Conservation (phyloP, 2,888 invertebrate genomes). For the Shargacucullia verbasci region DNA sequence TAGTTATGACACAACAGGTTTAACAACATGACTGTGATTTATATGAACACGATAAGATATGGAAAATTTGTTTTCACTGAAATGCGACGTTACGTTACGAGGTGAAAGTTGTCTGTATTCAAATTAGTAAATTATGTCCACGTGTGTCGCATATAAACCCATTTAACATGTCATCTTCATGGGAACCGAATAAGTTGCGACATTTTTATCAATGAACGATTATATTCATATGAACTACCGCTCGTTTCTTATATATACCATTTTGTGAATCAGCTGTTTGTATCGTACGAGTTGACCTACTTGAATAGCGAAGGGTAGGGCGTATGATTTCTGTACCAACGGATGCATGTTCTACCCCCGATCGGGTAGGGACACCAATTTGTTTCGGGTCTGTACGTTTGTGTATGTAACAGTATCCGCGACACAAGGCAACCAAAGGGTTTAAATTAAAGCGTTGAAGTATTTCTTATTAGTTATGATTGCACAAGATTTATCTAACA, state of each 20-base stretch:
- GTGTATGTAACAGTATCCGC: neutral
- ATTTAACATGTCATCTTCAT: constrained; percentile 50
- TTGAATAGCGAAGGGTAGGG: constrained; percentile 16
- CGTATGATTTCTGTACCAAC: too few relatives aligned
- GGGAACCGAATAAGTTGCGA: constrained; percentile 42
- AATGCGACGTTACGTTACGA: constrained; percentile 33
- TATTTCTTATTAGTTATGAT: neutral
- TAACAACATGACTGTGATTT: constrained; percentile 43
- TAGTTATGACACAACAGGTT: constrained; percentile 58
- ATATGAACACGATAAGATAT: constrained; percentile 49
- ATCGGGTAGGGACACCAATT: constrained; percentile 2
- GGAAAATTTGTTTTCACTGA: constrained; percentile 51
- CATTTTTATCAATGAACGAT: constrained; percentile 27
- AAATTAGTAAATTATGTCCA: constrained; percentile 48
- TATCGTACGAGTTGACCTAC: constrained; percentile 24
- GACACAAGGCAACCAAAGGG: neutral
- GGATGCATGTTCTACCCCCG: constrained; percentile 12
- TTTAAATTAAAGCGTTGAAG: neutral
- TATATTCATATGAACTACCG: constrained; percentile 9
- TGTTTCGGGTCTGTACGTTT: neutral
- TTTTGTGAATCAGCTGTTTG: constrained; percentile 25
- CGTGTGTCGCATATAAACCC: constrained; percentile 33
- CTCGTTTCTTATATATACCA: constrained; percentile 1
- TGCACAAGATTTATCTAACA: neutral
- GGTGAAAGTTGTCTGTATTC: constrained; percentile 56